A percentile compares a stretch with the other conserved stretches of the same genome.
Evolutionary conservation across 2,888 invertebrate genomes (phyloP).

Genomic region (Cheilosia variabilis): DNA sequence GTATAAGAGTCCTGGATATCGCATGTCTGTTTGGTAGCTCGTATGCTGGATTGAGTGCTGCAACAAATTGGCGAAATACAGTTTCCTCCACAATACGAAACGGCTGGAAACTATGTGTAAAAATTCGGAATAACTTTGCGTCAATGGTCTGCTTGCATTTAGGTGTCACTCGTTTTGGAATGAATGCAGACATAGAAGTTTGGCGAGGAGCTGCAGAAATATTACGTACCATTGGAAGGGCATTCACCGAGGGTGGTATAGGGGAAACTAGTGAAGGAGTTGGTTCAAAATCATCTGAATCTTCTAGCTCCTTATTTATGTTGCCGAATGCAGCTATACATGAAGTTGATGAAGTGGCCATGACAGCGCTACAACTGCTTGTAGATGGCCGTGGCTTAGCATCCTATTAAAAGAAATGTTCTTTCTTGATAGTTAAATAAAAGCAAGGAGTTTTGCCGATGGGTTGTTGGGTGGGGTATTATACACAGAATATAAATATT

Average conservation of each 20-base stretch:
- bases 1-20: neutral
- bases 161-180: neutral
- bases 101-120: constrained; percentile 6
- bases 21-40: constrained; percentile 10
- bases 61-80: constrained; percentile 39
- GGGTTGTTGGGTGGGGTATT: no score
- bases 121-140: constrained; percentile 12
- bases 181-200: neutral
- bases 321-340: neutral
- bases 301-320: neutral
- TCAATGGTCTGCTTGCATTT: constrained; percentile 6
- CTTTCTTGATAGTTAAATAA: neutral
- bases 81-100: constrained; percentile 35
- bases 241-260: neutral
- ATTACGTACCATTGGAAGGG: neutral
- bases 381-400: constrained; percentile 6
- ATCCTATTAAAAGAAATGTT: constrained; percentile 29
- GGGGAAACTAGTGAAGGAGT: neutral
- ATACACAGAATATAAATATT: no score
- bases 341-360: neutral
- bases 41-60: constrained; percentile 33
- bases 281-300: neutral
- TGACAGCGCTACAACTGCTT: constrained; percentile 3
- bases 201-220: neutral
- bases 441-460: no score